phyloP scores from a whole-genome alignment of 2,797 vertebrate genomes.

The Clarias platycephalus region DNA sequence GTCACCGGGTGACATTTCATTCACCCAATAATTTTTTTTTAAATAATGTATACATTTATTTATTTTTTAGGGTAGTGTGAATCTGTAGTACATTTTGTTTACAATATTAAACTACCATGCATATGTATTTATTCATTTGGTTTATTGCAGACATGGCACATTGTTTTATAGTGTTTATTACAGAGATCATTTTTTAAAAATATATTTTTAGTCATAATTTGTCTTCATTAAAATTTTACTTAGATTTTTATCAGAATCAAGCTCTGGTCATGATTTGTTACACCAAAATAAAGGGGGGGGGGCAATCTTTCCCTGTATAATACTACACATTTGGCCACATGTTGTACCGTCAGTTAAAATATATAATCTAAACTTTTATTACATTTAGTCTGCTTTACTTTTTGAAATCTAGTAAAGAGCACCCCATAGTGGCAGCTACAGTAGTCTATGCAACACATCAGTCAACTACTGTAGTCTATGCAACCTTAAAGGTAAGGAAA shows the following conservation, averaged over 20 bases:
- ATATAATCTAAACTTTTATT: not conserved
- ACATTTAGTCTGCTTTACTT: not conserved
- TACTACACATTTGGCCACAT: not conserved
- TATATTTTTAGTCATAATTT: not conserved
- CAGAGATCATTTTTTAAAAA: not conserved
- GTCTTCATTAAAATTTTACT: not conserved
- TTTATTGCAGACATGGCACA: not conserved
- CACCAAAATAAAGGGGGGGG: not conserved
- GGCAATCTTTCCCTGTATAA: not conserved
- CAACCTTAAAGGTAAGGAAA: not conserved
- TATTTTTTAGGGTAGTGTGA: not conserved
- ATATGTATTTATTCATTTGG: not conserved
- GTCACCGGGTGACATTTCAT: not conserved
- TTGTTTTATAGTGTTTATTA: not conserved
- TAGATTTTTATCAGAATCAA: not conserved
- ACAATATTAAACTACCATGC: not conserved
- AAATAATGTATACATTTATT: not conserved
- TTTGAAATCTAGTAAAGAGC: not conserved
- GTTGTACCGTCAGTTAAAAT: not conserved
- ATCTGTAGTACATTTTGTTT: not conserved
- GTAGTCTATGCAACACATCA: not conserved
- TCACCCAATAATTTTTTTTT: not conserved
- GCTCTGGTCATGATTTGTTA: not conserved
- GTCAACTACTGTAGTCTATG: not conserved
- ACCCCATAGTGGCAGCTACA: not conserved